Base-by-base conservation (phyloP, 2,113 vertebrate species). In the Bagarius yarrelli region DNA sequence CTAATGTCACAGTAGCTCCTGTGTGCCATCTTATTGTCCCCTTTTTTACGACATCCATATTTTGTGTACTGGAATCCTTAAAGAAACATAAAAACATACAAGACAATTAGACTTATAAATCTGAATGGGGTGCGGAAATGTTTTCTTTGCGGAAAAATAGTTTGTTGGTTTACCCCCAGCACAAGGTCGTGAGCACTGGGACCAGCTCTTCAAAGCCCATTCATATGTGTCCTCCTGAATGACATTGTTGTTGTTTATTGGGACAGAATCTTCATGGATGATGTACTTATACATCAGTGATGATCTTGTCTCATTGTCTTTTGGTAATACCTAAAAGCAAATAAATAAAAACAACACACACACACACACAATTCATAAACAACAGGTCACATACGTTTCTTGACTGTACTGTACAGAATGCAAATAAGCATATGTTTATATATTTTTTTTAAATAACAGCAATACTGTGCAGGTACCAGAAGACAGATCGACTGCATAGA, bases 161-260 rank as follows among this genome's bases (percentile, higher is more conserved):
- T 32, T 6, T 36, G 53, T 57, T 34, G 4, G 14, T 3, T 91
- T 93, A 97, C 98, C 98, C 95, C 96, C 96, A 1, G 95, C 94
- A 8, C 98, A 99, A 11, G 95, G 94, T 83, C 94, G 95, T 85
- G 97, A 96, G 70, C 98, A 98, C 1, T 94, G 95, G 0, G 97
- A 98, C 98, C 98, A 99, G 81, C 93, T 99, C 92, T 98, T 99
- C 66, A 99, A 88, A 0, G 96, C 98, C 98, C 97, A 99, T 87
- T 99, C 97, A 0, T 95, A 99, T 0, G 89, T 80, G 73, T 98
- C 97, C 72, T 99, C 97, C 88, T 96, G 96, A 47, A 99, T 95
- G 8, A 99, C 95, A 0, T 99, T 98, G 92, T 99, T 99, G 91
- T 94, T 98, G 91, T 94, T 96, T 88, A 99, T 92, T 0, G 96